These are phyloP conservation scores for Miichthys miiuy DNA, from an alignment of 2,797 vertebrate genomes.

Conservation along the genomic window DNA sequence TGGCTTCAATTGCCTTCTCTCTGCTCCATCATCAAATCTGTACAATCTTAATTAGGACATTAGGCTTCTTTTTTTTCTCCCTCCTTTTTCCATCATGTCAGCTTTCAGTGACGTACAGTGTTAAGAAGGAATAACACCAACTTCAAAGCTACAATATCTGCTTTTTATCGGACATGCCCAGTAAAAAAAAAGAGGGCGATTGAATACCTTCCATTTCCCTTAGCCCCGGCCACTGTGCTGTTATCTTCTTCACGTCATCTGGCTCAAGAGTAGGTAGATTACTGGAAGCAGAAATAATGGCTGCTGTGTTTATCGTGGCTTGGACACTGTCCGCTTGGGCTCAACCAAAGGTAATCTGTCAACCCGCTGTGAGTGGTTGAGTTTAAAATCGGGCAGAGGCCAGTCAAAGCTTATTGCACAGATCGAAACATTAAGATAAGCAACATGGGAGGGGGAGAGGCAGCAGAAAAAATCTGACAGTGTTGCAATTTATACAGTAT, in stretches of 20 bases:
- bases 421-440: slow-evolving; percentile 63
- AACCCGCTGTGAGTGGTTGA: slow-evolving; percentile 67
- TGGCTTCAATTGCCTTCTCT: slow-evolving; percentile 76
- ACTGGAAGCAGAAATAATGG: slow-evolving; percentile 82
- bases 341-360: slow-evolving; percentile 80
- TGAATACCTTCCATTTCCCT: slow-evolving; percentile 64
- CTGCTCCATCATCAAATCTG: slow-evolving; percentile 79
- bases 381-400: slow-evolving; percentile 62
- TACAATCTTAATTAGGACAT: slow-evolving; percentile 81
- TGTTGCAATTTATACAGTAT: slow-evolving; percentile 53
- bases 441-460: slow-evolving; percentile 26
- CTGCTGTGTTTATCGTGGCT: slow-evolving; percentile 78
- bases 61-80: slow-evolving; percentile 66
- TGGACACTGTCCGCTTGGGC: slow-evolving; percentile 77
- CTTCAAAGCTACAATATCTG: slow-evolving; percentile 66
- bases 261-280: slow-evolving; percentile 74
- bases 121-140: slow-evolving; percentile 62
- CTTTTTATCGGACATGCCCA: slow-evolving; percentile 57
- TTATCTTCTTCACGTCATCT: slow-evolving; percentile 80
- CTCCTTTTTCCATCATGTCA: slow-evolving; percentile 82
- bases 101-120: slow-evolving; percentile 68
- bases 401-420: slow-evolving; percentile 51
- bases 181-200: slow-evolving; percentile 47
- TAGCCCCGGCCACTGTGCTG: slow-evolving; percentile 56
- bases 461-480: slow-evolving; percentile 37